Base-by-base conservation (phyloP, 2,888 invertebrate genomes). In the Argyresthia albistria region DNA sequence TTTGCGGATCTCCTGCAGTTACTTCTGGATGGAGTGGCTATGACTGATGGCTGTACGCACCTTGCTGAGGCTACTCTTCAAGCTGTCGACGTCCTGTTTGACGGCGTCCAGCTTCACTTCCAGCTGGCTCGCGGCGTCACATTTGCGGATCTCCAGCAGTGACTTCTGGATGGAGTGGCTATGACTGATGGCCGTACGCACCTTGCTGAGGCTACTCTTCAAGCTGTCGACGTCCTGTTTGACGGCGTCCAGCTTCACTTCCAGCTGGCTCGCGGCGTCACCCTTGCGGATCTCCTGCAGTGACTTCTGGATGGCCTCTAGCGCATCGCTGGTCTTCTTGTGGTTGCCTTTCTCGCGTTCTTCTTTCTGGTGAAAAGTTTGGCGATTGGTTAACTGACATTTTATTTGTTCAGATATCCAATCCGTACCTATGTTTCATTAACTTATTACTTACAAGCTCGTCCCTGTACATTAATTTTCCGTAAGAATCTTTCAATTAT, bases 291-390 rank as follows among this genome's bases (percentile, higher is more conserved):
- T 60, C 1, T 70, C 52, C 50, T 74, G 71, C 14, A 86, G 58
- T 2, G 76, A 73, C 50, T 76, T 76, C 60, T 82, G 76, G 50
- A 87, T 83, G 14, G 68, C 72, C 25, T 75, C 77, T 35, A 93
- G 75, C 1, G 88, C 83, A 55, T 91, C 91, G 50, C 88, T 86
- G 0, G 90, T 91, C 66, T 91, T 91, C 63, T 90, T 90, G 58
- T 91, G 84, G 50, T 91, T 90, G 45, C 83, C 80, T 57, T 90
- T 88, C 62, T 92, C 92, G 54, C 90, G 80, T 67, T 92, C 92
- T 63, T 93, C 92, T 73, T 89, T 91, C 90, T 92, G 65, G 49
- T 52, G 4, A 14, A 10, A 45, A 45, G 10, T 45, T 45, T 16
- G 7, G 9, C 25, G 25, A 25, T 25, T 25, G 25, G 25, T 4